Base-by-base conservation (phyloP, 2,888 invertebrate species). In the Cataglyphis livida region DNA sequence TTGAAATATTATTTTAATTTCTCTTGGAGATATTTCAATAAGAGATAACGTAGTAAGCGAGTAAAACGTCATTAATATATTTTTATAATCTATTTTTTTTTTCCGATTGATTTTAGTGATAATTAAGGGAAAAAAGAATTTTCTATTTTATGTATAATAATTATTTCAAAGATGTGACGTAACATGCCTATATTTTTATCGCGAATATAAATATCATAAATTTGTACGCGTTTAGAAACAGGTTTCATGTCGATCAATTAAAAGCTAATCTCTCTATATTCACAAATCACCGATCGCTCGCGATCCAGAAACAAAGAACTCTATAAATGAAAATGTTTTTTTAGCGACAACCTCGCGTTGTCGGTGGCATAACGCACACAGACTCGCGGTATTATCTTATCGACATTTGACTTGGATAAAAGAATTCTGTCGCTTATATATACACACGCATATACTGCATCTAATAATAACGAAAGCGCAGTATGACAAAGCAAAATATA, bases 371-470 rank as follows among this genome's bases (percentile, higher is more conserved):
- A 89, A 82, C 25, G 12, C 51, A 35, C 57, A 54, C 18, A 57
- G 70, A 74, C 73, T 44, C 79, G 54, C 12, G 44, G 12, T 38
- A 57, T 86, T 89, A 89, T 89, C 89, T 89, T 87, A 89, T 89
- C 89, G 32, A 25, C 38, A n/a, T 59, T 59, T 74, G 82, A 81
- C 54, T 41, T 48, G 79, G 74, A 84, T 75, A 74, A 87, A 83
- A 38, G 51, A 57, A 25, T 59, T 59, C 70, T 70, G 65, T 18
- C 65, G 70, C 64, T 85, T 61, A n/a, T n/a, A 51, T n/a, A n/a
- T n/a, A 51, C n/a, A 51, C n/a, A n/a, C 5, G 15, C 1, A 44
- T 10, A 28, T 2, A 28, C 79, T 38, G 32, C 41, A 38, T 59
- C 75, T 84, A 88, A 83, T 81, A 84, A 87, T 86, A 88, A 85